phyloP scores from a whole-genome alignment of 2,888 invertebrate genomes.

The Hypena proboscidalis region DNA sequence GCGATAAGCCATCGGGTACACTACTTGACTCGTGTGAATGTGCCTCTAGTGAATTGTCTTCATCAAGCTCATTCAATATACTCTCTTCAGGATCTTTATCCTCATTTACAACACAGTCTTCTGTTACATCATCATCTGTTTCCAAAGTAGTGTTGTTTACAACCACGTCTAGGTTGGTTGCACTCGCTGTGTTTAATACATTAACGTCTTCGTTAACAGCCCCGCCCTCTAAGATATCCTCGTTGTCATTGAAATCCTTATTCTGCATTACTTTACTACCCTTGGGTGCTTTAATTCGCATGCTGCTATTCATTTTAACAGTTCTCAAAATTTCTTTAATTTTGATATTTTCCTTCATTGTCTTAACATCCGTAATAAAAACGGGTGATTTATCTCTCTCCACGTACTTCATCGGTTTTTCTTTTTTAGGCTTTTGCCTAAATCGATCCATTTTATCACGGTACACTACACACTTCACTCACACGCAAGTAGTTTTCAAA shows the following conservation, averaged over 20 bases:
- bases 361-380: conserved; percentile 68
- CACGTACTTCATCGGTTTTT: conserved; percentile 56
- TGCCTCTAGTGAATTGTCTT: conserved; percentile 19
- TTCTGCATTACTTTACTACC: conserved; percentile 72
- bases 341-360: conserved; percentile 73
- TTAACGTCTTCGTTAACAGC: conserved; percentile 26
- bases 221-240: conserved; percentile 57
- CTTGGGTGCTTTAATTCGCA: conserved; percentile 70
- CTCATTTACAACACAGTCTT: conserved; percentile 18
- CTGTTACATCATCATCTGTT: conserved; percentile 19
- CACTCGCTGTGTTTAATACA: conserved; percentile 50
- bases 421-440: conserved; percentile 67
- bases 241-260: conserved; percentile 66
- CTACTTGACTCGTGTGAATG: conserved; percentile 39
- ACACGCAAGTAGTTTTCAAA: conserved; percentile 13
- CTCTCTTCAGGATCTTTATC: conserved; percentile 17
- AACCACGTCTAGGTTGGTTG: conserved; percentile 59
- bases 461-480: no score
- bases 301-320: conserved; percentile 78
- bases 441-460: conserved; percentile 65
- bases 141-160: conserved; percentile 25
- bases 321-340: conserved; percentile 75
- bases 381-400: conserved; percentile 58
- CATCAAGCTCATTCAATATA: conserved; percentile 11
- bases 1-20: conserved; percentile 42